Percentiles rank a stretch among this genome's conserved stretches.
phyloP scores from a whole-genome alignment of 35 echinoderm and acorn worm genomes.

The Ophiothrix spiculata region DNA sequence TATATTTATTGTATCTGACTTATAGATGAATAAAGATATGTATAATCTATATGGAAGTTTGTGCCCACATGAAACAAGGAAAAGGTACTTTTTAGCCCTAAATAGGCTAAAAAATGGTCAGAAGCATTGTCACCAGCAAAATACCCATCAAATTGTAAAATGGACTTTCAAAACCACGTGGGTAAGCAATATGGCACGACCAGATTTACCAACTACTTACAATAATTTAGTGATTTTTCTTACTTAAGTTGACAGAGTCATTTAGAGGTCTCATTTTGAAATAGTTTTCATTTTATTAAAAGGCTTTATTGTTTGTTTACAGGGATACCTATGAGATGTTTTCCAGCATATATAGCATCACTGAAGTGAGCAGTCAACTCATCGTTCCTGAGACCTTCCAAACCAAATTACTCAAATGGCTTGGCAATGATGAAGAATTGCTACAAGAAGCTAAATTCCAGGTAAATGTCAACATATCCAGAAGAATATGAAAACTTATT shows the following conservation, averaged over 20 bases:
- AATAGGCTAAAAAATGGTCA: no score
- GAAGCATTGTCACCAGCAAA: no score
- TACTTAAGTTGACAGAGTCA: not conserved
- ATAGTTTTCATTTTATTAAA: not conserved
- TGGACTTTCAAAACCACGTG: no score
- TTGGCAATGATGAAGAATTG: constrained; percentile 69
- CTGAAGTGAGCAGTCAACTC: constrained; percentile 47
- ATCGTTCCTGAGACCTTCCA: constrained; percentile 83
- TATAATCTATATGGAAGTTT: no score
- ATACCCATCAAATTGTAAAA: no score
- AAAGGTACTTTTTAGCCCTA: no score
- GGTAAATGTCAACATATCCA: constrained; percentile 22
- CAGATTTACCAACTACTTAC: no score
- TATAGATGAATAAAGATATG: no score
- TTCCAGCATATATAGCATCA: constrained; percentile 52
- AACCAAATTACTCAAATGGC: constrained; percentile 72
- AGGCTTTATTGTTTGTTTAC: not conserved
- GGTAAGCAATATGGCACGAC: no score
- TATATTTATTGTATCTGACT: no score
- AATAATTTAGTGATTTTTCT: not conserved
- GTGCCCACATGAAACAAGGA: no score
- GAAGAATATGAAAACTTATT: not conserved
- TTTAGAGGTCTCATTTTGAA: not conserved
- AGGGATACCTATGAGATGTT: constrained; percentile 55
- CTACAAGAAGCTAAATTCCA: constrained; percentile 67